A percentile compares a stretch with the other conserved stretches of the same genome.
phyloP scores from a whole-genome alignment of 2,888 invertebrate genomes.

The Drosophila buzzatii region DNA sequence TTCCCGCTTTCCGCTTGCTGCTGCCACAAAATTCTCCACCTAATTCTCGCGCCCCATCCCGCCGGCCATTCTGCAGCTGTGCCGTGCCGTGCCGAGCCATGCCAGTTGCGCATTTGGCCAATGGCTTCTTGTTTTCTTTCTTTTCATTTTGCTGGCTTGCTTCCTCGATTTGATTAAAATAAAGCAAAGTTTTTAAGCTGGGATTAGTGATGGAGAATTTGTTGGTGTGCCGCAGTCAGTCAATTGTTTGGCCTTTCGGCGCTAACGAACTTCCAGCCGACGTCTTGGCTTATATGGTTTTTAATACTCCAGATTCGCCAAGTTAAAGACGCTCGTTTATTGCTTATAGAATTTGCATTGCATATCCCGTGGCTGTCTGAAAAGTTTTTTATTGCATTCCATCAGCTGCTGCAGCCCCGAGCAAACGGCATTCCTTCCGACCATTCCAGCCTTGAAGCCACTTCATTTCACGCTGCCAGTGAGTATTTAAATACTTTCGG shows the following conservation, averaged over 20 bases:
- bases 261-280: not conserved
- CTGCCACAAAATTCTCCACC: slow-evolving; percentile 52
- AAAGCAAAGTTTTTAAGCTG: slow-evolving; percentile 80
- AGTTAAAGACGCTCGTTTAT: slow-evolving; percentile 52
- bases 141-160: not conserved
- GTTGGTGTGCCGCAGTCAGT: slow-evolving; percentile 51
- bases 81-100: slow-evolving; percentile 36
- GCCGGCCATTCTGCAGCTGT: slow-evolving; percentile 21
- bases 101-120: slow-evolving; percentile 54
- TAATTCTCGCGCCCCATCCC: slow-evolving; percentile 30
- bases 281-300: slow-evolving; percentile 23
- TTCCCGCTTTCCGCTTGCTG: not conserved
- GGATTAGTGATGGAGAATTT: slow-evolving; percentile 77
- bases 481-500: not conserved
- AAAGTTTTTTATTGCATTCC: slow-evolving; percentile 80
- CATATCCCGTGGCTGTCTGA: slow-evolving; percentile 62
- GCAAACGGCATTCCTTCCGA: slow-evolving; percentile 33
- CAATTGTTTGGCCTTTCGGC: slow-evolving; percentile 55
- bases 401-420: slow-evolving; percentile 53
- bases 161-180: slow-evolving; percentile 74
- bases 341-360: slow-evolving; percentile 70
- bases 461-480: slow-evolving; percentile 30
- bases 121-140: slow-evolving; percentile 56
- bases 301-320: slow-evolving; percentile 51
- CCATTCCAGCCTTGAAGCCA: slow-evolving; percentile 19